Base-by-base conservation (phyloP, 2,113 vertebrate genomes). In the Himantopus leucocephalus region DNA sequence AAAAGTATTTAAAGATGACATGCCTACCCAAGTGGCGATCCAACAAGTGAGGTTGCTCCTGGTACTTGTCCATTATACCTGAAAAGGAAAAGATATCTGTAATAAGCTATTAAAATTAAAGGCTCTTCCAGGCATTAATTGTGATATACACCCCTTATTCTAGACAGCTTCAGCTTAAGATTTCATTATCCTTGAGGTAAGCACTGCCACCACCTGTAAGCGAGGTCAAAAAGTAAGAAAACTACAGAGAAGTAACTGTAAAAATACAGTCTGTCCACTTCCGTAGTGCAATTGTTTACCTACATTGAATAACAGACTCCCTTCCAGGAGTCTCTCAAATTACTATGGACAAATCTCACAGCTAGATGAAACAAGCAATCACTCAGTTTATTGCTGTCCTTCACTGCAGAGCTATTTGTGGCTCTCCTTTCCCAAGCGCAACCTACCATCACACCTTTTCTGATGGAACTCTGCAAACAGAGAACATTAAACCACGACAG, bases 1-100 rank as follows among this genome's bases (percentile, higher is more conserved):
- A 24, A 48, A 82, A 43, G 2, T 14, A 37, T 32, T 62, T 22
- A 62, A 67, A 50, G 52, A 59, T 85, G 30, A 53, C 15, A 29
- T 37, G 86, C 96, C 91, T 98, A 99, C 99, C 99, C 67, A 99
- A 96, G 93, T 99, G 99, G 34, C 94, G 98, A 95, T 99, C 99
- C 98, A 99, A 93, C 43, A 99, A 98, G 95, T 99, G 99, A 85
- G 99, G 99, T 60, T 99, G 99, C 71, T 99, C 99, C 97, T 99
- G 99, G 76, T 99, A 99, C n/a, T 97, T 98, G 97, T 99, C 98
- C 99, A 99, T 99, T 89, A 99, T 99, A 72, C 98, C 99, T 99
- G 95, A 47, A 97, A 92, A 79, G 37, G 50, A 67, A 74, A 94
- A 90, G 24, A 1, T 48, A 77, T 2, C 34, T 76, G 32, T 72